Base-by-base conservation (phyloP, 2,113 vertebrate species). In the Megaleporinus macrocephalus region DNA sequence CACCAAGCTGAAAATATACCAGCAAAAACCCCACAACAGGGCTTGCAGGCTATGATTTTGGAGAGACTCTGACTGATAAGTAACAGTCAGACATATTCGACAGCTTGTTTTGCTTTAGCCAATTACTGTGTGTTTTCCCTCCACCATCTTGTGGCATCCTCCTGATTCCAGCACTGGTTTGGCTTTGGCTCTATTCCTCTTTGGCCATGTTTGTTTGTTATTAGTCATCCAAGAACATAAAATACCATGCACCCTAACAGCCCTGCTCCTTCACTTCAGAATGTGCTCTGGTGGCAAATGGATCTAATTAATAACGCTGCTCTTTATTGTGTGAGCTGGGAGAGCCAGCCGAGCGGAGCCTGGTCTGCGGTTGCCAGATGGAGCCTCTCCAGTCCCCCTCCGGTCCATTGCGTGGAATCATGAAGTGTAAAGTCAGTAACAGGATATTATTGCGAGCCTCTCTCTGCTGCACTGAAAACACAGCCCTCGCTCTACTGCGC, bases 371-470 rank as follows among this genome's bases (percentile, higher is more conserved):
- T 74, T 87, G 84, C 89, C 88, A 92, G 86, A 88, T 90, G 89
- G 90, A 90, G 62, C 24, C 55, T 62, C 47, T 84, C 88, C 86
- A 84, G 59, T 85, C 68, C 78, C 84, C 86, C 87, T 84, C 72
- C 79, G 80, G 83, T 89, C 84, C 88, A 29, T 89, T 87, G 89
- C 84, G 87, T 87, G 88, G 88, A 92, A 87, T 91, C 89, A 90
- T 91, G 88, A 90, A 91, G 89, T 92, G 88, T 86, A 88, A 92
- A 92, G 87, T 87, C 89, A 91, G 91, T 87, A 92, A 91, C 88
- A 89, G 91, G 91, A 92, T 92, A 92, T 92, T 89, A 91, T 92
- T 91, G 88, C 89, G 88, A 89, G 91, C 53, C 53, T 88, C 86
- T 90, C 87, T 85, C 87, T 89, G 88, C 87, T 86, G 86, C 86